Base-by-base conservation (phyloP, 2,113 vertebrate genomes). In the Sturnira hondurensis region DNA sequence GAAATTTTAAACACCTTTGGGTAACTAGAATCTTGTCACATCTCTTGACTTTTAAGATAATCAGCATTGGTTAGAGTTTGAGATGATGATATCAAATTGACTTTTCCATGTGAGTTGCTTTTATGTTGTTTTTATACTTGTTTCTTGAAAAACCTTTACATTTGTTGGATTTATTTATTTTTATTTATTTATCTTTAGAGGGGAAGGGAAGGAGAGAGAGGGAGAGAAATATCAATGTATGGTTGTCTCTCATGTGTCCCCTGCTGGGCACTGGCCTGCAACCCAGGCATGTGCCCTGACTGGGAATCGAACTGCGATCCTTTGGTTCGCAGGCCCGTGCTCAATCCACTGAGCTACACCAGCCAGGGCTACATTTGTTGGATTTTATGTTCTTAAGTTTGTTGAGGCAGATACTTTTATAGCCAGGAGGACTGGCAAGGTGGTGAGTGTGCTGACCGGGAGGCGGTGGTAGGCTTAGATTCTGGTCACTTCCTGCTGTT, bases 31-130 rank as follows among this genome's bases (percentile, higher is more conserved):
- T 91, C 76, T 61, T 71, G n/a, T 77, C 43, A 28, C 5, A 3
- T 85, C 12, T 89, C 77, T 85, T 92, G 65, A 41, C 87, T 73
- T 96, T 94, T 61, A 89, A 74, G 56, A 15, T 47, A 78, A 68
- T 19, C 17, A 26, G 31, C 43, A 11, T 38, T 63, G 89, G 26
- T 65, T 45, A 61, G 70, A 87, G 43, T 17, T 88, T 65, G 58
- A 83, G 54, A 15, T 68, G 41, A 61, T 9, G 8, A 12, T 41
- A 22, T 43, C 17, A 47, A 70, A 61, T 43, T 80, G 63, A 47
- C 50, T 80, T 83, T 73, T 94, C 16, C 33, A 6, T 43, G n/a
- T 70, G 15, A 70, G 10, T 70, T 78, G 38, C 20, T 70, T 77
- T 92, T 85, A 14, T 92, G 74, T 31, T 88, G 4, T 38, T 89